Percentiles rank a stretch among this genome's conserved stretches.
Conservation (phyloP, 2,888 invertebrate species). For the Aproaerema taeniolella region DNA sequence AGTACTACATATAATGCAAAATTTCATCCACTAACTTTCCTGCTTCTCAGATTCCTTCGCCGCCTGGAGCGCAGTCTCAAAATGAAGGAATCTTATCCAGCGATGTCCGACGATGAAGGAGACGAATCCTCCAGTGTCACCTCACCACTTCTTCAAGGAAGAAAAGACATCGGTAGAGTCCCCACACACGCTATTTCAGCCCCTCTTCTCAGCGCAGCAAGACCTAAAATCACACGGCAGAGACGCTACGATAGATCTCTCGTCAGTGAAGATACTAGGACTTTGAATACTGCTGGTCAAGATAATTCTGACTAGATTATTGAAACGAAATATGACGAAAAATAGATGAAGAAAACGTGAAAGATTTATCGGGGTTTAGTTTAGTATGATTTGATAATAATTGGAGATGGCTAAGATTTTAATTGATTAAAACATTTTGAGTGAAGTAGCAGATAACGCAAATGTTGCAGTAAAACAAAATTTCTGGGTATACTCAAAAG, state of each 20-base stretch:
- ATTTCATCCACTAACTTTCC: constrained; percentile 3
- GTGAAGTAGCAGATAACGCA: background rate
- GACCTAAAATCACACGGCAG: constrained; percentile 65
- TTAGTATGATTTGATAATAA: background rate
- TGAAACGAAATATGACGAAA: too few relatives aligned
- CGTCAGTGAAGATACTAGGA: constrained; percentile 62
- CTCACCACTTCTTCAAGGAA: constrained; percentile 76
- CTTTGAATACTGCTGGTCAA: constrained; percentile 55
- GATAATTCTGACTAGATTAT: constrained; percentile 61
- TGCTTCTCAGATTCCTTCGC: constrained; percentile 79
- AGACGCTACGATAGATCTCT: constrained; percentile 65
- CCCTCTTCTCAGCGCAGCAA: constrained; percentile 62
- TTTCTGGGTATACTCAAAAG: constrained; percentile 14
- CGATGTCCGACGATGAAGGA: constrained; percentile 77
- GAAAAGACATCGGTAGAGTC: constrained; percentile 52
- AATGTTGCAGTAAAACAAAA: constrained; percentile 18
- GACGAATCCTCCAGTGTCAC: constrained; percentile 81
- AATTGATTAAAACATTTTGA: background rate
- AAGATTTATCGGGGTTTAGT: background rate
- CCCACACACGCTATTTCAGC: constrained; percentile 64
- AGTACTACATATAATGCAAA: too few relatives aligned
- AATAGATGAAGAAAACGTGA: background rate
- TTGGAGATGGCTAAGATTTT: background rate
- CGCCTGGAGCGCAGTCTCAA: constrained; percentile 84
- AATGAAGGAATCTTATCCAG: constrained; percentile 79